Evolutionary conservation across 2,113 vertebrate species (phyloP).

Genomic region (Leptodactylus fuscus): DNA sequence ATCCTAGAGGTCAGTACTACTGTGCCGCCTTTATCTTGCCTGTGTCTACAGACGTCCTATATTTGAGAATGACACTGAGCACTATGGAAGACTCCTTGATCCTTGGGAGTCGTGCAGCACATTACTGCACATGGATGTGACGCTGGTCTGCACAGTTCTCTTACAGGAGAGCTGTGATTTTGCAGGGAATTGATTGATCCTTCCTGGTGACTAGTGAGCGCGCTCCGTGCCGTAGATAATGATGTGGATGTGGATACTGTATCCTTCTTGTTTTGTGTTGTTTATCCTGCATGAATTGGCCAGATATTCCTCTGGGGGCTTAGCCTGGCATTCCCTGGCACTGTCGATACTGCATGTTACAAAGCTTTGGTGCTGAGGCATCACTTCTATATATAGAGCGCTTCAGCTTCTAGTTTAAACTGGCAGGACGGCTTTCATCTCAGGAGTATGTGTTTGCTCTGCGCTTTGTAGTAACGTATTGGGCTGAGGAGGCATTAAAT

Average conservation of each 20-base stretch:
- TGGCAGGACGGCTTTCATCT: conserved; percentile 39
- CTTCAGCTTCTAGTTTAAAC: conserved; percentile 20
- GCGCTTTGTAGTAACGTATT: not conserved
- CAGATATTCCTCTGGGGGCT: conserved; percentile 38
- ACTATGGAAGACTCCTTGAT: too few relatives aligned
- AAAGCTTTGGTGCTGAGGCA: conserved; percentile 32
- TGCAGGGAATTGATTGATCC: not conserved
- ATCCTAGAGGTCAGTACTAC: not conserved
- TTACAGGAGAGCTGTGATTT: too few relatives aligned
- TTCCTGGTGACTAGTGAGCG: not conserved
- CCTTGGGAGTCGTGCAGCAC: too few relatives aligned
- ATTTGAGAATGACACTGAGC: too few relatives aligned
- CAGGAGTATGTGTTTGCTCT: not conserved
- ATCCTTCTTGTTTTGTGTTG: conserved; percentile 28
- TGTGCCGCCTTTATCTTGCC: too few relatives aligned
- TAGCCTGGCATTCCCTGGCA: conserved; percentile 45
- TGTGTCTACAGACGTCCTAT: too few relatives aligned
- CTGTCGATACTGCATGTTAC: conserved; percentile 44
- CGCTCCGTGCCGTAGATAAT: not conserved
- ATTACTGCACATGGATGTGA: too few relatives aligned
- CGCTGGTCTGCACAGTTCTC: too few relatives aligned
- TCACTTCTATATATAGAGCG: conserved; percentile 40
- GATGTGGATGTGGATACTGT: not conserved
- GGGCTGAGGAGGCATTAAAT: not conserved
- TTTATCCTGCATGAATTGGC: conserved; percentile 29